Evolutionary conservation across 2,888 invertebrate genomes (phyloP), one percentile per base, ranked within the genome.

Genomic region (Mythimna lalbum): DNA sequence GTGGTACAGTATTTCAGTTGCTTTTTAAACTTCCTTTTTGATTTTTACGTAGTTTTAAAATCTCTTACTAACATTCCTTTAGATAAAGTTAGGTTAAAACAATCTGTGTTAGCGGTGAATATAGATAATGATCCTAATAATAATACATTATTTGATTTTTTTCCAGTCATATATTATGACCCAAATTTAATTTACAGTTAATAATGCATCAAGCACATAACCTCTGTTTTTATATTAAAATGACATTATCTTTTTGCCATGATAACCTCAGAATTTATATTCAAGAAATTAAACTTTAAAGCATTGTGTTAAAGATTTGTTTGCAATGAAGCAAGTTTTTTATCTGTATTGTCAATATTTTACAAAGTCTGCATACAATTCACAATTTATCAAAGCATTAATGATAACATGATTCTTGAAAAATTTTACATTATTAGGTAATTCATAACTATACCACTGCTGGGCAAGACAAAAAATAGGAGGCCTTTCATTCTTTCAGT

Each of bases 1-100:
- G 89, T 81, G 94, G 94, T 95, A 94, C 85, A 89, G 93, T 94
- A 94, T 90, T 82, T 62, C 56, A 59, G 67, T 75, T 73, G 50
- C 55, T 56, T 80, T 59, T 36, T 70, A 57, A 62, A 47, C n/a
- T 19, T 52, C 33, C 43, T 55, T 17, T 53, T 14, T 65, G 27
- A 33, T 23, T 39, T 43, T 33, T 49, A 33, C 21, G n/a, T 39
- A 53, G 2, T 39, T 49, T 23, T 27, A 53, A n/a, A 31, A 21
- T 33, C 14, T 39, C 36, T 36, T 61, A 75, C 63, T 78, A 75
- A 69, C 47, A n/a, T 61, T 31, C 56, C 39, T 52, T 50, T 33
- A 36, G 39, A 21, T 0, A 21, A 33, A n/a, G 14, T 55, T 47
- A 19, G n/a, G 57, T 65, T 71, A 55, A 27, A 47, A 31, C 39